Base-by-base conservation (phyloP, 2,888 invertebrate genomes). In the Teleogryllus oceanicus region DNA sequence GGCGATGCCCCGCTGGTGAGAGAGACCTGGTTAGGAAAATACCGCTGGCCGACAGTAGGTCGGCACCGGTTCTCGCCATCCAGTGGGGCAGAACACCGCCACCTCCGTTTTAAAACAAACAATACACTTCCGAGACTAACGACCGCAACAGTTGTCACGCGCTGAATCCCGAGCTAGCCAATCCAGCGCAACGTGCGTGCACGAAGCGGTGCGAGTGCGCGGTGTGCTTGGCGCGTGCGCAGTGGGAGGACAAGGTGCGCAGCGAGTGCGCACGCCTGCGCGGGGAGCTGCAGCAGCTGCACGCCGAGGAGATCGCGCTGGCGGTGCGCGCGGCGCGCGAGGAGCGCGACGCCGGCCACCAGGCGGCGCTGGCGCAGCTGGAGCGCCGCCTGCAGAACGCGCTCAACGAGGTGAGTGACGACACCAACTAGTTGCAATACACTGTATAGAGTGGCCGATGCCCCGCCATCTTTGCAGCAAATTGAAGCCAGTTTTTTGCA, bases 241-340 rank as follows among this genome's bases (percentile, higher is more conserved):
- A 91, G 88, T 92, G 92, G 92, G 92, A 92, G 85, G 89, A 90
- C 83, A 89, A 90, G 86, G 85, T 92, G 84, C 87, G 90, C 83
- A 89, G 89, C 84, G 92, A 92, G 87, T 90, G 90, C 87, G 88
- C 89, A 84, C 88, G 91, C 86, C 87, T 92, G 85, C 91, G 89
- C 86, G 86, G 87, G 82, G 92, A 92, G 86, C 85, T 92, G 84
- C 91, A 91, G 85, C 89, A 90, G 85, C 88, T 90, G 81, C 90
- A 91, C 85, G 87, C 88, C 80, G 91, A 92, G 83, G 92, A 92
- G 84, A 89, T 91, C 82, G 88, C 88, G 78, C 86, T 88, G 50
- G 91, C 90, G 2, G 87, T 92, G 80, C 89, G 91, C 82, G 88
- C 89, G 80, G 87, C 90, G 76, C 88, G 90, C 83, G 86, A 86